These are phyloP conservation scores for Sarotherodon lohbergeri DNA, from an alignment of 2,113 vertebrate species.

Conservation along the genomic window DNA sequence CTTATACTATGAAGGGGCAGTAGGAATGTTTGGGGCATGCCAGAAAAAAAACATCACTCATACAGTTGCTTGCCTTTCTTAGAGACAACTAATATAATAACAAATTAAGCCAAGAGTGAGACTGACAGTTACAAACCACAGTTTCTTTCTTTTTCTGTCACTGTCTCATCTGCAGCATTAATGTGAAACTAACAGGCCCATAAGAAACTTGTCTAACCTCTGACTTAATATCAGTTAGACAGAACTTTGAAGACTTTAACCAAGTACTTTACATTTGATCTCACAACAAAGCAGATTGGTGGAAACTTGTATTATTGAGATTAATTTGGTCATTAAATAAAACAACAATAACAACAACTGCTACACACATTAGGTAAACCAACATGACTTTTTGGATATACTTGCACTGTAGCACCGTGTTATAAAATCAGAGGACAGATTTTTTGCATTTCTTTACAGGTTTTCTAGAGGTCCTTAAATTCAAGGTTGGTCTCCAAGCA, in stretches of 20 bases:
- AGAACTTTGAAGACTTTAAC: background rate
- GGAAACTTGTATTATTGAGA: too few relatives aligned
- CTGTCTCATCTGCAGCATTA: background rate
- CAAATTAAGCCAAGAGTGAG: background rate
- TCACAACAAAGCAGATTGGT: too few relatives aligned
- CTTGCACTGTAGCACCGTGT: too few relatives aligned
- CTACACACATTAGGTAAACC: too few relatives aligned
- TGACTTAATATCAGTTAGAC: background rate
- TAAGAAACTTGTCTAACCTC: background rate
- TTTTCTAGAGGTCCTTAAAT: too few relatives aligned
- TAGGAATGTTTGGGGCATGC: background rate
- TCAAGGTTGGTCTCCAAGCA: too few relatives aligned
- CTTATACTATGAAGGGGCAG: rapidly evolving
- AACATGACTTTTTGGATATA: too few relatives aligned
- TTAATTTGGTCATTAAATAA: too few relatives aligned
- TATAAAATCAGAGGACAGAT: too few relatives aligned
- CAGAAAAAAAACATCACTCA: too few relatives aligned
- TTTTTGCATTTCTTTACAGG: too few relatives aligned
- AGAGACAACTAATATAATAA: background rate
- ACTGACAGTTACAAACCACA: background rate
- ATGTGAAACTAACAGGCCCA: background rate
- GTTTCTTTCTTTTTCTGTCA: background rate
- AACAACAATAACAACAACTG: too few relatives aligned
- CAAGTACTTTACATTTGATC: background rate
- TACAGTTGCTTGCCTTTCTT: background rate